A percentile compares a stretch with the other conserved stretches of the same genome.
These are phyloP conservation scores for Pangasius mekongensis DNA, from an alignment of 2,797 vertebrate species.

Conservation along the genomic window DNA sequence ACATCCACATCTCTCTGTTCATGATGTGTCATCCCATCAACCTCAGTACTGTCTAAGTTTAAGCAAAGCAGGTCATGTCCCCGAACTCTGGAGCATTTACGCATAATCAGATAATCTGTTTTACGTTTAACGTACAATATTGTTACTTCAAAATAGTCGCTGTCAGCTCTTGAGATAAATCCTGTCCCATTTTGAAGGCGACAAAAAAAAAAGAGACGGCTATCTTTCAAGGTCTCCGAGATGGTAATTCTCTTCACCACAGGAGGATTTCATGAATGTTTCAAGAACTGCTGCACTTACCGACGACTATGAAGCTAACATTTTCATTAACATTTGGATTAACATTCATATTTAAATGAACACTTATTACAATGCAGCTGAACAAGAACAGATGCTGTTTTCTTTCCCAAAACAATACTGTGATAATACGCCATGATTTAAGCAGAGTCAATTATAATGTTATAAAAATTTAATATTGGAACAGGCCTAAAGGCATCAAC, in stretches of 20 bases:
- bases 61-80: neutral
- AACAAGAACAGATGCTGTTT: neutral
- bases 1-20: slow-evolving; percentile 33
- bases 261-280: slow-evolving; percentile 14
- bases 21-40: neutral
- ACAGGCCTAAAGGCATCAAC: slow-evolving; percentile 19
- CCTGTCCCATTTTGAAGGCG: neutral
- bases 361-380: neutral
- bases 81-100: neutral
- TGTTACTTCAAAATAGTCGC: neutral
- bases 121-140: neutral
- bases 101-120: neutral
- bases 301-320: neutral
- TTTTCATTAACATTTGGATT: slow-evolving; percentile 14
- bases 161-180: neutral
- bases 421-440: neutral
- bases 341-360: slow-evolving; percentile 9
- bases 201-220: neutral
- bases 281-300: slow-evolving; percentile 12
- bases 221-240: neutral
- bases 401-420: neutral
- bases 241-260: neutral
- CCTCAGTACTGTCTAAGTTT: neutral
- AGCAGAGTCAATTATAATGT: neutral
- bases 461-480: slow-evolving; percentile 5